Evolutionary conservation across 2,113 vertebrate genomes (phyloP).

Genomic region (Theropithecus gelada): DNA sequence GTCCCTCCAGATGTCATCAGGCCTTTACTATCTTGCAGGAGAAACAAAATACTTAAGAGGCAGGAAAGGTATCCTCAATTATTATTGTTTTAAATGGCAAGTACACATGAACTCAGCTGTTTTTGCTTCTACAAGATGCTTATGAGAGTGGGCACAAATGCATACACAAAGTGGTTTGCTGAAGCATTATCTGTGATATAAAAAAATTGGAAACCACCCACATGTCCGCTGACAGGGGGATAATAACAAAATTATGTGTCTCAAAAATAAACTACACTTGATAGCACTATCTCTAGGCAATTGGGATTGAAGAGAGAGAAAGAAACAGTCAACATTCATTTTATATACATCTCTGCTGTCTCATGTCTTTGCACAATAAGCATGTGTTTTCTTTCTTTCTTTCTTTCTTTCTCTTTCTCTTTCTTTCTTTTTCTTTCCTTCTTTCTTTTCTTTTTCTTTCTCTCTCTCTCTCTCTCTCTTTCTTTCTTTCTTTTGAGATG

Average conservation of each 20-base stretch:
- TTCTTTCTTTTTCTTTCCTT: background rate
- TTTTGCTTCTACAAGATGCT: slow-evolving; percentile 32
- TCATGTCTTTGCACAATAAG: background rate
- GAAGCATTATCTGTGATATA: background rate
- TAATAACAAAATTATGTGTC: slow-evolving; percentile 9
- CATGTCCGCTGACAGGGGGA: background rate
- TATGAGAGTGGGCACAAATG: background rate
- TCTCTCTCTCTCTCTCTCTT: background rate
- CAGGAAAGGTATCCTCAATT: background rate
- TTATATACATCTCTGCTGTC: background rate
- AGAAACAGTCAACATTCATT: background rate
- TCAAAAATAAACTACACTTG: slow-evolving; percentile 18
- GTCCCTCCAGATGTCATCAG: background rate
- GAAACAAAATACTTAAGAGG: background rate
- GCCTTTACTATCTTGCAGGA: background rate
- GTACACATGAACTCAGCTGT: background rate
- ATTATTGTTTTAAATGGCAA: background rate
- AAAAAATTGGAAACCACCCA: slow-evolving; percentile 19
- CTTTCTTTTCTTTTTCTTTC: background rate
- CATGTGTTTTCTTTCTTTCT: background rate
- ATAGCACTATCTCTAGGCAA: background rate
- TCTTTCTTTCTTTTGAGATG: too few relatives aligned
- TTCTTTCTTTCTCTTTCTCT: background rate
- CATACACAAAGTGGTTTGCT: background rate
- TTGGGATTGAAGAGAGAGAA: background rate